Percentiles rank a stretch among this genome's conserved stretches.
These are phyloP conservation scores for Pachycephala philippinensis DNA, from an alignment of 2,113 vertebrate species.

Conservation along the genomic window DNA sequence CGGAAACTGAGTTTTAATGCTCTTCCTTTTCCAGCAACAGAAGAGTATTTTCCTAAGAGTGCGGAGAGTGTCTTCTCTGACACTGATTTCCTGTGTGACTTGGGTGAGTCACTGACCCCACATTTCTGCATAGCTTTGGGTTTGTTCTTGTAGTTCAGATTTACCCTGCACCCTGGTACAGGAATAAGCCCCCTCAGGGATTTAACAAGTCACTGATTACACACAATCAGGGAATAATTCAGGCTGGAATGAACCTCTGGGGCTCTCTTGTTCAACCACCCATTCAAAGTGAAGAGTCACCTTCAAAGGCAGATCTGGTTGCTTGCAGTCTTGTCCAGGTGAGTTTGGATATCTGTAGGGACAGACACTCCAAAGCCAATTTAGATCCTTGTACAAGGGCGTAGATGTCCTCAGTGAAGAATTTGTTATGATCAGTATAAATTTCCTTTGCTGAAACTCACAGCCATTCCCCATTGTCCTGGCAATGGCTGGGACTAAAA, in stretches of 20 bases:
- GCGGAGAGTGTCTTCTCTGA: not conserved
- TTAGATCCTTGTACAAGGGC: not conserved
- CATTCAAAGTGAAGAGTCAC: not conserved
- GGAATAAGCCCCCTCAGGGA: not conserved
- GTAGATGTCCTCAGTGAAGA: not conserved
- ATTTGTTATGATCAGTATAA: not conserved
- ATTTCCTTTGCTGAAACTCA: not conserved
- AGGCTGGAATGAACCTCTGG: not conserved
- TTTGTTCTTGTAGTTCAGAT: not conserved
- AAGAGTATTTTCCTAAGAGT: not conserved
- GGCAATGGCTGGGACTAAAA: not conserved
- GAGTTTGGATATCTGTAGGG: not conserved
- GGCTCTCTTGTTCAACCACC: not conserved
- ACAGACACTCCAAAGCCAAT: not conserved
- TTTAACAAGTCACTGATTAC: not conserved
- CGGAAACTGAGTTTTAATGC: not conserved
- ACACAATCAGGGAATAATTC: not conserved
- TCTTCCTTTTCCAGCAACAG: not conserved
- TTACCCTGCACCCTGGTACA: not conserved
- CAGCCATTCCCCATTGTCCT: not conserved
- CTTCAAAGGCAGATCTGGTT: not conserved
- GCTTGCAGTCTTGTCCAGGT: not conserved
- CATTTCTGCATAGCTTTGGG: not conserved
- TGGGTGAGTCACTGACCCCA: not conserved
- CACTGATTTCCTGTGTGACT: not conserved